Evolutionary conservation across 2,888 invertebrate species (phyloP).

Genomic region (Pyrgus malvae): DNA sequence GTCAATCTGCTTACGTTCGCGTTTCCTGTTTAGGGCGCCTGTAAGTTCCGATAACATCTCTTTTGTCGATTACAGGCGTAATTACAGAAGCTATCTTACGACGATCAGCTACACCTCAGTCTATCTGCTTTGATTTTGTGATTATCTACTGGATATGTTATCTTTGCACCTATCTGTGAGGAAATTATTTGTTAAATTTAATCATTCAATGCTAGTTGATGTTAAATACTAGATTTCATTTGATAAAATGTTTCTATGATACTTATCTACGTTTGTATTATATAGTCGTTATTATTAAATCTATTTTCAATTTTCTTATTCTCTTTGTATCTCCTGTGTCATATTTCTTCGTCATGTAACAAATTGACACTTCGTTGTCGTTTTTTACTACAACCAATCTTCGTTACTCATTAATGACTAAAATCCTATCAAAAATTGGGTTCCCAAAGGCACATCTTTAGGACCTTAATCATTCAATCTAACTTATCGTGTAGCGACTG

Average conservation of each 20-base stretch:
- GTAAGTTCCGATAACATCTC: not conserved
- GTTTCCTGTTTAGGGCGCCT: conserved; percentile 4
- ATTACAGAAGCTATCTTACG: not conserved
- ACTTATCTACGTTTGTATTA: not conserved
- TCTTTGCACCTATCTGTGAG: not conserved
- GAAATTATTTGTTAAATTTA: not conserved
- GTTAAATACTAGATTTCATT: not conserved
- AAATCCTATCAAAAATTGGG: conserved; percentile 2
- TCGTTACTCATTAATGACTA: conserved; percentile 5
- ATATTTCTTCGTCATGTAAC: no score
- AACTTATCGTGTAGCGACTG: conserved; percentile 9
- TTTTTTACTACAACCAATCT: not conserved
- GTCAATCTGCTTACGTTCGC: conserved; percentile 16
- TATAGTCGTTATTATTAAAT: no score
- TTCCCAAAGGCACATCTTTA: not conserved
- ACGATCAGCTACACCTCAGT: not conserved
- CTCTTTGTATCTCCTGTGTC: not conserved
- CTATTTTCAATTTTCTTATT: no score
- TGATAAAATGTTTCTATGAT: not conserved
- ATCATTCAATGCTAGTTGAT: not conserved
- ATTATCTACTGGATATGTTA: not conserved
- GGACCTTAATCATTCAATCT: conserved; percentile 19
- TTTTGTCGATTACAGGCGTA: not conserved
- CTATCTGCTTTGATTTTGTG: not conserved
- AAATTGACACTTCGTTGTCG: no score